Base-by-base conservation (phyloP, 2,888 invertebrate genomes). In the Cantharis nigra region DNA sequence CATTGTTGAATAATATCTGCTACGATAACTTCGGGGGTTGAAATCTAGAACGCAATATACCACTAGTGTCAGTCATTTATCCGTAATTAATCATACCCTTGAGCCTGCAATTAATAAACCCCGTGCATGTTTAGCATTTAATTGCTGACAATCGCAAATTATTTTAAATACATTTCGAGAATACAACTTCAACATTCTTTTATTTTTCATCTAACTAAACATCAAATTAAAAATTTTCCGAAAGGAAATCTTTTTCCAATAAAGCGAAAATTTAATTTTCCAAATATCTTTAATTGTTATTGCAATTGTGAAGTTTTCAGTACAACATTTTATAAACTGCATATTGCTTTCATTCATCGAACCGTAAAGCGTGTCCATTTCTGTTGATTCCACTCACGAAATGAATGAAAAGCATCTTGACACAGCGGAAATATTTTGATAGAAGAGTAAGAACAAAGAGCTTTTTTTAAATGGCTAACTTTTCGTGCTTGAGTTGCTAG, bases 381-480 rank as follows among this genome's bases (percentile, higher is more conserved):
- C 71, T 71, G 71, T 49, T 63, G 67, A 74, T 77, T 77, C 74
- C 69, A 74, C 30, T 74, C 74, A 69, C 74, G 74, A 77, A 74
- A 77, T 74, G 71, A 62, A 49, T 70, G 72, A 75, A 70, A 74
- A 77, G 30, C 67, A 63, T 70, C 78, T 64, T 71, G 70, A 75
- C 78, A 72, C 75, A 74, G 72, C 78, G 78, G 78, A 78, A 78
- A 74, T 75, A 75, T 78, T 78, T 78, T 78, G 78, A 78, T 72
- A 75, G 75, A 78, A 75, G 71, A 75, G 63, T 75, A 75, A 69
- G 78, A 78, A 78, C 78, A 78, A 78, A 78, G 78, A 72, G 78
- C 71, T 69, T 74, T 71, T 49, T 69, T 78, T 70, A 78, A 78
- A 78, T 78, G 77, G 74, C 70, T 72, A 78, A 78, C 78, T 78